Base-by-base conservation (phyloP, 53 echinoderm and acorn worm genomes). In the Antedon mediterranea region DNA sequence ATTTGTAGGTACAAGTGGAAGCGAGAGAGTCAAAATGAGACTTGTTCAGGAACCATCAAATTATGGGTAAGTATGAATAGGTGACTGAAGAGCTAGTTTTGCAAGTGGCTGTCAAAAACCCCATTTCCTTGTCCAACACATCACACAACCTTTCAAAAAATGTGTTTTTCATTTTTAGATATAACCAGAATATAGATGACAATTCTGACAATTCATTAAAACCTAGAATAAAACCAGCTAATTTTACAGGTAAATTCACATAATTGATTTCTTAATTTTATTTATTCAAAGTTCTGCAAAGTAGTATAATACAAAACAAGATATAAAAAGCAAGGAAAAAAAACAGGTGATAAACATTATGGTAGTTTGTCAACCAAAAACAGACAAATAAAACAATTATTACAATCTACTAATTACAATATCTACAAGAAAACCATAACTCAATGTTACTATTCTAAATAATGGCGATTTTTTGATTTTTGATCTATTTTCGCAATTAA, bases 11-110 rank as follows among this genome's bases (percentile, higher is more conserved):
- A 41, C 74, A 34, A 42, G 41, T 34, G 78, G 43, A 15, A 74
- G 79, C 79, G 83, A 89, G 71, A 85, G 82, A 27, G 71, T 85
- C 33, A 57, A 78, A 71, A 93, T 93, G 93, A 78, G 93, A 77
- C 88, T 93, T 75, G 86, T 93, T 29, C 87, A 90, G 43, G 93
- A 93, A 79, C 93, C 93, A 30, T 79, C 90, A 28, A 93, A 88
- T 70, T 80, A 85, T 44, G 93, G 93, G 93, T 93, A 79, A 84
- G 81, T 29, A 29, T 30, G 8, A 30, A 43, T 81, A 3, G 27
- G 43, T 23, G 6, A 4, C 9, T 32, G 32, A 28, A 1, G 37
- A 30, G 3, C 5, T 30, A 5, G 28, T 44, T 1, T n/a, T 78
- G 30, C 71, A n/a, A n/a, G 8, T 77, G 27, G 7, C 26, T 80